These are phyloP conservation scores for Rousettus leschenaultii DNA, from an alignment of 2,113 vertebrate species.

Conservation along the genomic window DNA sequence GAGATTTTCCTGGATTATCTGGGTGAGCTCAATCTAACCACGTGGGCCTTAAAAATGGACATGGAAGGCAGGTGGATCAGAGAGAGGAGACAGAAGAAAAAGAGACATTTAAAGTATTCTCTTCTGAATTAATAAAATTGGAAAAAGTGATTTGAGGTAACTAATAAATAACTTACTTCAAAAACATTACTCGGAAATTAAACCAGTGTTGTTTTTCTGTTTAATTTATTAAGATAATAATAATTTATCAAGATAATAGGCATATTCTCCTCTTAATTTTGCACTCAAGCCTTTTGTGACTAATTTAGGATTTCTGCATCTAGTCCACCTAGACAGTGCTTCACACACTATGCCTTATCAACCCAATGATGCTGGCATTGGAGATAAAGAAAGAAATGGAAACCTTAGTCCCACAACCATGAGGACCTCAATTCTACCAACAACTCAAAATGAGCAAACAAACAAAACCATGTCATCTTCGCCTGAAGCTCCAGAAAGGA, in stretches of 20 bases:
- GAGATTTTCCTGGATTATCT: neutral
- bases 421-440: neutral
- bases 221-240: neutral
- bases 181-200: neutral
- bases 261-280: neutral
- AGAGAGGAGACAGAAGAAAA: neutral
- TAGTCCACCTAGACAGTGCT: neutral
- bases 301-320: neutral
- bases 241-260: neutral
- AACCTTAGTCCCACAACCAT: neutral
- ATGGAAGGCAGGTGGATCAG: neutral
- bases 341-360: no score
- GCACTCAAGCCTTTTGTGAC: neutral
- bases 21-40: neutral
- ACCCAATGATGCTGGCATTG: neutral
- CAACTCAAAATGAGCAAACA: neutral
- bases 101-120: neutral
- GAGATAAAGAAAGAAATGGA: constrained; percentile 57
- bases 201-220: neutral
- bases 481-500: neutral
- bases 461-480: neutral
- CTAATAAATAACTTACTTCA: neutral
- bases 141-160: neutral
- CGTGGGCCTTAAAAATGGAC: neutral
- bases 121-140: neutral